Evolutionary conservation across 2,113 vertebrate genomes (phyloP), one percentile per base, ranked within the genome.

Genomic region (Empidonax traillii): DNA sequence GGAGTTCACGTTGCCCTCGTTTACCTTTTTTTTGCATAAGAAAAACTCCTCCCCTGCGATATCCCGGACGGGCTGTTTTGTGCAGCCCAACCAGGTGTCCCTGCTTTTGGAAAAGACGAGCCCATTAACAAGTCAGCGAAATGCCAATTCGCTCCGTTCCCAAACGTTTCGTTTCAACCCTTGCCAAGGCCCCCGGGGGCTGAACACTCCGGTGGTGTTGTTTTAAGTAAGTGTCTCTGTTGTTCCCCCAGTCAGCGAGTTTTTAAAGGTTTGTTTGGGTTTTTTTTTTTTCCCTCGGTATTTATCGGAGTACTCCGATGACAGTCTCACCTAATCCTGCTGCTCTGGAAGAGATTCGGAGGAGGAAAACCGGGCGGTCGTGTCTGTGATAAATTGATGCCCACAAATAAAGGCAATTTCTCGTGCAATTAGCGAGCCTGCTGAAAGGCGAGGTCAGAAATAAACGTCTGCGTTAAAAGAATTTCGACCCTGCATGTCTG

Each of bases 81-180:
- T 97, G 94, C 67, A 77, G 80, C 39, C 43, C 47, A 94, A 96
- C 97, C 97, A 97, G 97, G 98, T 98, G 98, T 97, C 96, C 97
- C 55, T 14, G 35, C 86, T 85, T 96, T 94, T 35, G 35, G 89
- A 91, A 96, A 87, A 97, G 94, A 87, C 14, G 33, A 65, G 85
- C 78, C 83, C 95, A 58, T 97, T 93, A 94, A 93, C 11, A 96
- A 98, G 96, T 97, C 97, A 98, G 96, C 96, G 90, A 97, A 97
- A 97, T 96, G 95, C 96, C 97, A 97, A 96, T 97, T 97, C 96
- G 92, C 88, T 97, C 95, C 95, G 93, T 97, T 98, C 97, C 95
- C 95, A 97, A 97, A 97, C 67, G 82, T 86, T 97, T 95, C 35
- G 89, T 98, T 98, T 98, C 95, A 98, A 94, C 97, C 15, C 19